Evolutionary conservation across 2,113 vertebrate genomes (phyloP).

Genomic region (Anser brachyrhynchus): DNA sequence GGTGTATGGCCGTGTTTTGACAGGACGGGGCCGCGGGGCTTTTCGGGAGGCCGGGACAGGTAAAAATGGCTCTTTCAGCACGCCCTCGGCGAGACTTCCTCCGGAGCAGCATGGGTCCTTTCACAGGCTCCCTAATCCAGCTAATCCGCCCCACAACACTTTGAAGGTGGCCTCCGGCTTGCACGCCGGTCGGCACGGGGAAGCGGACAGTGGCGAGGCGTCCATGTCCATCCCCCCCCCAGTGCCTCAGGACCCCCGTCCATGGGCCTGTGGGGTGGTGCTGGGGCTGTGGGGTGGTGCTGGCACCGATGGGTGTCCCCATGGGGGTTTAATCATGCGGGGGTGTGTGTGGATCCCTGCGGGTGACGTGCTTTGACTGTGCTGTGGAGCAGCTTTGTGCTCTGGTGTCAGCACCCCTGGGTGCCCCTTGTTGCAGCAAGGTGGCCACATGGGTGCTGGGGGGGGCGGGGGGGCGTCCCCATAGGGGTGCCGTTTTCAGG

Average conservation of each 20-base stretch:
- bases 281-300: background rate
- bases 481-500: background rate
- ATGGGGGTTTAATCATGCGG: background rate
- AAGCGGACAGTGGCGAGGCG: background rate
- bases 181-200: conserved; percentile 44
- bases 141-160: conserved; percentile 95
- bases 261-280: background rate
- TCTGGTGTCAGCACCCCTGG: rapidly evolving
- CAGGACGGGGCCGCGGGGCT: conserved; percentile 68
- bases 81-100: conserved; percentile 88
- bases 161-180: conserved; percentile 88
- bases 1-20: conserved; percentile 70
- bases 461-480: background rate
- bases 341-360: background rate
- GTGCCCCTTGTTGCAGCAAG: background rate
- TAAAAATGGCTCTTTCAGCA: conserved; percentile 88
- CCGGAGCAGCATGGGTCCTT: conserved; percentile 89
- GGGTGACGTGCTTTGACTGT: rapidly evolving
- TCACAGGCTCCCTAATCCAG: conserved; percentile 92
- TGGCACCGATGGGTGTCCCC: background rate
- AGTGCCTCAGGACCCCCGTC: background rate
- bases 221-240: background rate
- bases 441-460: background rate
- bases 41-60: conserved; percentile 76
- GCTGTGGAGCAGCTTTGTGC: rapidly evolving